Evolutionary conservation across 2,113 vertebrate species (phyloP).

Genomic region (Leptosomus discolor): DNA sequence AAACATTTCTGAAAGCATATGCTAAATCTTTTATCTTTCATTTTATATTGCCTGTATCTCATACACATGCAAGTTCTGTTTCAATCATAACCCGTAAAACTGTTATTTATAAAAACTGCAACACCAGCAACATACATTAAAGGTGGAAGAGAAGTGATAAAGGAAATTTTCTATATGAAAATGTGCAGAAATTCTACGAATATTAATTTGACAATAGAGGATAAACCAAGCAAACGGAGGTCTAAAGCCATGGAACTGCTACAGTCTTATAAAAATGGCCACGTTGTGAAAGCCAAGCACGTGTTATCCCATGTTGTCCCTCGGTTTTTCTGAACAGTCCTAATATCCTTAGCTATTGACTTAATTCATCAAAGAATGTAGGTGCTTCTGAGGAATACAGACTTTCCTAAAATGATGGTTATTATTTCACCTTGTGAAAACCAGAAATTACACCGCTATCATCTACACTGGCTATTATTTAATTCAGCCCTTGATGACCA

Average conservation of each 20-base stretch:
- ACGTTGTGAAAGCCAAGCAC: neutral
- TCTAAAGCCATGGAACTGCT: neutral
- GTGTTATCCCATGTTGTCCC: neutral
- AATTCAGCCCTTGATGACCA: neutral
- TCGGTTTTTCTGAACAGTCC: neutral
- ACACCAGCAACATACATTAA: neutral
- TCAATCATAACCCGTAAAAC: neutral
- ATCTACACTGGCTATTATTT: neutral
- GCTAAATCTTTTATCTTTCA: neutral
- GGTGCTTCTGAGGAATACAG: neutral
- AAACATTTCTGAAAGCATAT: neutral
- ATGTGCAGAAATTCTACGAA: neutral
- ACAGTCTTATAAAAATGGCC: neutral
- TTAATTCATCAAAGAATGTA: neutral
- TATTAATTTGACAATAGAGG: neutral
- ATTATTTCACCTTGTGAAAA: neutral
- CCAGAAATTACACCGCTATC: neutral
- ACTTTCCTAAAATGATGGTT: fast-evolving
- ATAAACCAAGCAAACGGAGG: neutral
- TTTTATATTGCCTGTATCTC: neutral
- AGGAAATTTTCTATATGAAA: neutral
- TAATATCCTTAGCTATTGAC: neutral
- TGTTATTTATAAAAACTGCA: neutral
- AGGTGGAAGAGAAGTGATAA: neutral
- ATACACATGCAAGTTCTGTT: neutral